Evolutionary conservation across 2,113 vertebrate genomes (phyloP), one percentile per base, ranked within the genome.

Genomic region (Dendrocopos noguchii): DNA sequence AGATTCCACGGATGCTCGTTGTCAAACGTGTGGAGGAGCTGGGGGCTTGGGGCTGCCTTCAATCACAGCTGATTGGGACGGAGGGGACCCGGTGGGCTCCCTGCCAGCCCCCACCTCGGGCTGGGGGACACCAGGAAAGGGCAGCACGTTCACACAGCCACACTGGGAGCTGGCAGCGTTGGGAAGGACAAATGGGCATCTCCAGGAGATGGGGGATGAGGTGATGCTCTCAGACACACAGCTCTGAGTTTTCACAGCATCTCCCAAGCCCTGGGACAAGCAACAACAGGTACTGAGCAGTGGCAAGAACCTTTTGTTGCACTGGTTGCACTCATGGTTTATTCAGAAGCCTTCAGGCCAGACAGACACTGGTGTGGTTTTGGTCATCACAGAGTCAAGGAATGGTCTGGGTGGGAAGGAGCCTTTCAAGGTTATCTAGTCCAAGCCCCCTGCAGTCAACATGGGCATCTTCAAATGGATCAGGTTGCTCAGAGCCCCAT

Each of bases 1-100:
- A 97, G 97, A 97, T 95, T 95, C 95, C 93, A 87, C 71, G 83
- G 95, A 93, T 92, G 90, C 96, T 95, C 93, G 34, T 86, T 27
- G 72, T 71, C 60, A 72, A 88, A 82, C 2, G 5, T 16, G 47
- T 10, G 7, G 63, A 12, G 93, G 86, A 73, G 84, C 59, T 1
- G 3, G 86, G 80, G 81, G 72, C 71, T 95, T 1, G 1, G 87
- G 73, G 91, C 95, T 93, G 95, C 16, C 15, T 94, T 92, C 94
- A 79, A 75, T 88, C 92, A 74, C 91, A 90, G 92, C 87, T 87
- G 91, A 94, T 90, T 87, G 96, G 95, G 83, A 93, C 7, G 15
- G 87, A 91, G 89, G 92, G 90, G 95, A 95, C 82, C 72, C 2
- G 3, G 3, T 0, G 4, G 94, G 94, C 70, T 83, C 66, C 67